phyloP scores from a whole-genome alignment of 1,140 invertebrate genomes.

The Magallana gigas region DNA sequence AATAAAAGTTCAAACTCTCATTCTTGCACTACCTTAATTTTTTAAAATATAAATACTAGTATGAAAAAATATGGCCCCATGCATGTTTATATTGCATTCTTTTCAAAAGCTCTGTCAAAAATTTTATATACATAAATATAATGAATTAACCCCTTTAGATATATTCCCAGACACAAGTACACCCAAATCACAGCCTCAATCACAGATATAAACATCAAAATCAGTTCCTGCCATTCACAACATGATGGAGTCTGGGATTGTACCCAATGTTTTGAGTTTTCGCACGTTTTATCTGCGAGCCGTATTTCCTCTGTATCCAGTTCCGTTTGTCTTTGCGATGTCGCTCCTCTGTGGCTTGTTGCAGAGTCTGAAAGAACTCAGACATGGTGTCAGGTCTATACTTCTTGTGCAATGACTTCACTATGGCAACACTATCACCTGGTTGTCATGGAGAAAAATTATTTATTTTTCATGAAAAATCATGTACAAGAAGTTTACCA shows the following conservation, averaged over 20 bases:
- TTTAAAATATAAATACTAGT: too few species aligned
- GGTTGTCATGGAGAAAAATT: slow-evolving; percentile 20
- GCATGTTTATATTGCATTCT: too few species aligned
- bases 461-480: not conserved
- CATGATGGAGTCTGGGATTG: not conserved
- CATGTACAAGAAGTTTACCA: too few species aligned
- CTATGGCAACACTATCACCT: slow-evolving; percentile 60
- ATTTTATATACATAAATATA: too few species aligned
- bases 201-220: too few species aligned
- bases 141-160: too few species aligned
- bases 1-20: too few species aligned
- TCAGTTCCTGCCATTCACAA: not conserved
- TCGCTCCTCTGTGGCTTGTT: not conserved
- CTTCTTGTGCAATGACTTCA: slow-evolving; percentile 53
- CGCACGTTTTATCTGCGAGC: not conserved
- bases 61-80: too few species aligned
- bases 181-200: too few species aligned
- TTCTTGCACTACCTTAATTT: too few species aligned
- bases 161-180: too few species aligned
- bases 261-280: not conserved
- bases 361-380: slow-evolving; percentile 43
- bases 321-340: slow-evolving; percentile 36
- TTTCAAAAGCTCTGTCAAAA: too few species aligned
- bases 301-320: slow-evolving; percentile 45
- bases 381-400: slow-evolving; percentile 48